A percentile compares a stretch with the other conserved stretches of the same genome.
Conservation (phyloP, 1,140 invertebrate species). For the Drosophila varians region DNA sequence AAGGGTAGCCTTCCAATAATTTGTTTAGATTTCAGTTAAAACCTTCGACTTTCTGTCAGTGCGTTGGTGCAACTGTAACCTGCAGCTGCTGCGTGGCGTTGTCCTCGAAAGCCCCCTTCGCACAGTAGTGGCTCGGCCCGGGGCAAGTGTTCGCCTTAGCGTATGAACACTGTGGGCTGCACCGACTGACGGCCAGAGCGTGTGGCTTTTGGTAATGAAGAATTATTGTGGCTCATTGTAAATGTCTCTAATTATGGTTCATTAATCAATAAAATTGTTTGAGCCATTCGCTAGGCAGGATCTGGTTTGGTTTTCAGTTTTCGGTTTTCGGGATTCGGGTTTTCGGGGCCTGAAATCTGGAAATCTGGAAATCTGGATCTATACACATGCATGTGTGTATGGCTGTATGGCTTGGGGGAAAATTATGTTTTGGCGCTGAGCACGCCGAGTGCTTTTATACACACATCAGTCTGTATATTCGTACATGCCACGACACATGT, state of each 20-base stretch:
- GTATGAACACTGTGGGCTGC: conserved; percentile 16
- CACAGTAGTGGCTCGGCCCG: conserved; percentile 26
- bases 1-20: no score
- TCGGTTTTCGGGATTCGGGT: neutral
- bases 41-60: conserved; percentile 4
- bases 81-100: conserved; percentile 27
- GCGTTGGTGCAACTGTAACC: conserved; percentile 19
- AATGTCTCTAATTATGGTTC: conserved; percentile 83
- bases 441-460: conserved; percentile 27
- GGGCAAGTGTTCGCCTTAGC: neutral
- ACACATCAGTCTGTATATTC: conserved; percentile 8
- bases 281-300: conserved; percentile 8
- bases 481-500: conserved; percentile 66
- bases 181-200: conserved; percentile 5
- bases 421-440: conserved; percentile 59
- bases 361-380: neutral
- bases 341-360: neutral
- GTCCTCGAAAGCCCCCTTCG: conserved; percentile 1
- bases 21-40: no score
- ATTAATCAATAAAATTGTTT: conserved; percentile 83
- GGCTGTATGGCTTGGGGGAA: conserved; percentile 6
- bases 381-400: neutral
- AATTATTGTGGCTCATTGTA: conserved; percentile 81
- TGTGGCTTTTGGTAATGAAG: conserved; percentile 75
- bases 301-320: conserved; percentile 29